Conservation (phyloP, 2,113 vertebrate genomes). For the Microcebus lehilahytsara region DNA sequence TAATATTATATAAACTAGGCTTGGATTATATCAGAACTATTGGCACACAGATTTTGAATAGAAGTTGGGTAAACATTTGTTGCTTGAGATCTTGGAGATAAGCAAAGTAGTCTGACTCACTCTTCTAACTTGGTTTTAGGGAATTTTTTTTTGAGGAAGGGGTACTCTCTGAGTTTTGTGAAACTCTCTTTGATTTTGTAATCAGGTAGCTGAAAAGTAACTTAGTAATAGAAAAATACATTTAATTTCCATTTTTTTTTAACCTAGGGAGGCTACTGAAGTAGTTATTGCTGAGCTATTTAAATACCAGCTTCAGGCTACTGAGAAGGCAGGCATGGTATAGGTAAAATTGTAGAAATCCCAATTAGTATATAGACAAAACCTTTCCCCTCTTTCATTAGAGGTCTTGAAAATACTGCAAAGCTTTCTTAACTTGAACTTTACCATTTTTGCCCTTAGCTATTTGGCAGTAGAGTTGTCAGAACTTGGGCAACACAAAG, state of each 20-base stretch:
- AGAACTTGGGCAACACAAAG: slow-evolving; percentile 1
- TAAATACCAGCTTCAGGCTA: background rate
- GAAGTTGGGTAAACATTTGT: background rate
- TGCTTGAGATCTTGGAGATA: slow-evolving; percentile 3
- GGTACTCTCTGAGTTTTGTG: background rate
- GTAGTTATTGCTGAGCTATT: background rate
- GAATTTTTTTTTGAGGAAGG: background rate
- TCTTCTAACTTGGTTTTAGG: background rate
- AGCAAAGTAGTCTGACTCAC: background rate
- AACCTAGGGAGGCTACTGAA: background rate
- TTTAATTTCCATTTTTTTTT: slow-evolving; percentile 8
- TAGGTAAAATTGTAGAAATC: background rate
- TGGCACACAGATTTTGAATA: background rate
- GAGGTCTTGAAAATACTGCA: background rate
- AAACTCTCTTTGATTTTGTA: background rate
- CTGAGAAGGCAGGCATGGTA: background rate
- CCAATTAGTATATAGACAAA: background rate
- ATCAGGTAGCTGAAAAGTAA: background rate
- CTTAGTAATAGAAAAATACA: background rate
- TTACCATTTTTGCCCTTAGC: slow-evolving; percentile 6
- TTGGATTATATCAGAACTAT: background rate
- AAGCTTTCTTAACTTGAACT: slow-evolving; percentile 38
- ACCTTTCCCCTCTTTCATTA: background rate
- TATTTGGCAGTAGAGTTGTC: background rate
- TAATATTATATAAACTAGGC: background rate